Percentiles rank a stretch among this genome's conserved stretches.
These are phyloP conservation scores for Epinephelus awoara DNA, from an alignment of 2,797 vertebrate genomes.

Conservation along the genomic window DNA sequence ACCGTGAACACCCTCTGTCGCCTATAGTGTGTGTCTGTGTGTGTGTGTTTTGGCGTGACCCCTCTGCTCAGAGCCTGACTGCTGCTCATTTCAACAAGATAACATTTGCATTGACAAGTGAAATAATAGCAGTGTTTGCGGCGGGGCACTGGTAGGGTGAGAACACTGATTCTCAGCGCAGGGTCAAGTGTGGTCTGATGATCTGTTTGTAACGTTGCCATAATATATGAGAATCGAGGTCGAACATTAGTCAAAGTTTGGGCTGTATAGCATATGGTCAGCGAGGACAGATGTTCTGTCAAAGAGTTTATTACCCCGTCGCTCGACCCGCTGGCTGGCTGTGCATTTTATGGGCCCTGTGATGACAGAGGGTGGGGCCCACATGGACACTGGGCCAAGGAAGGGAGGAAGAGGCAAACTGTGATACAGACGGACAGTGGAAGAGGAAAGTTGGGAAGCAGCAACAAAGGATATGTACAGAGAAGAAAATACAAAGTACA, in stretches of 20 bases:
- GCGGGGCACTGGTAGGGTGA: not conserved
- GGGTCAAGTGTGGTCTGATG: not conserved
- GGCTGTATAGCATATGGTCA: constrained; percentile 31
- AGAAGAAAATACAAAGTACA: not conserved
- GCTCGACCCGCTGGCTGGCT: constrained; percentile 15
- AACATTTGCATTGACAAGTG: constrained; percentile 18
- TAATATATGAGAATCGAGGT: constrained; percentile 25
- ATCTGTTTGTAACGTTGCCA: constrained; percentile 18
- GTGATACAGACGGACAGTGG: not conserved
- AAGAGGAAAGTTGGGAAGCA: not conserved
- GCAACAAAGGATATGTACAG: not conserved
- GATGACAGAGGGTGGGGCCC: constrained; percentile 50
- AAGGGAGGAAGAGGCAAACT: constrained; percentile 1
- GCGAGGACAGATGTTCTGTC: constrained; percentile 68
- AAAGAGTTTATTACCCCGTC: constrained; percentile 65
- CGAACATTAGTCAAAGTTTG: constrained; percentile 42
- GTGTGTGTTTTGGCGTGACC: constrained; percentile 4
- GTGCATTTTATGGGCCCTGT: constrained; percentile 56
- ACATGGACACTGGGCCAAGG: constrained; percentile 16
- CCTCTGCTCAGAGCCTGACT: constrained; percentile 5
- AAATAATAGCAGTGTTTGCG: not conserved
- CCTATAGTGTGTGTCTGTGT: not conserved
- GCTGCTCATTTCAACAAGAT: constrained; percentile 15
- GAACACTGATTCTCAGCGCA: not conserved
- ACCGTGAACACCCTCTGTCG: constrained; percentile 6